phyloP scores from a whole-genome alignment of 2,113 vertebrate species.

The Athene cunicularia region DNA sequence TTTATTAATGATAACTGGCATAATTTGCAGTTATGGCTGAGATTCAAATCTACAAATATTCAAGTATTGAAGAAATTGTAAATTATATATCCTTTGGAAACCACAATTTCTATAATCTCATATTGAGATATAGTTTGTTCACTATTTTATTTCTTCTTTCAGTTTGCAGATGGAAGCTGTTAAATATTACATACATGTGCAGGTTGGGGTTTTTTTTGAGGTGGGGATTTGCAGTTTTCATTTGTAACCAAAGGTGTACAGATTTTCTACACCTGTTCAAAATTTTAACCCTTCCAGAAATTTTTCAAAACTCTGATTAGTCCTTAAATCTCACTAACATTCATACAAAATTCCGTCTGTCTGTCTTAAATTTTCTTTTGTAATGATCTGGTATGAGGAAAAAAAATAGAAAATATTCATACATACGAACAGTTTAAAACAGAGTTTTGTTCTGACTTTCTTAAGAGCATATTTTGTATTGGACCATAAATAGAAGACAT shows the following conservation, averaged over 20 bases:
- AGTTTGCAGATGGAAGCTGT: too few species aligned
- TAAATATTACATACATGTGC: too few species aligned
- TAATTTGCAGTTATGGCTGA: neutral
- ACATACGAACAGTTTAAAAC: neutral
- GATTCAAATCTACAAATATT: neutral
- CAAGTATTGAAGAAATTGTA: neutral
- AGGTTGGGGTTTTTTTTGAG: neutral
- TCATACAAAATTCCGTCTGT: neutral
- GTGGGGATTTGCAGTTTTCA: neutral
- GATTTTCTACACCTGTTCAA: neutral
- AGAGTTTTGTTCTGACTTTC: neutral
- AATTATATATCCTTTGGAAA: neutral
- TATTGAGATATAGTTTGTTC: neutral
- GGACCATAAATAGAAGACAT: neutral
- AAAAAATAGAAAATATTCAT: neutral
- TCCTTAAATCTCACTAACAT: neutral
- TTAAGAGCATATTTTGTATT: neutral
- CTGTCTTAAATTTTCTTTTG: neutral
- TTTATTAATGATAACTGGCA: neutral
- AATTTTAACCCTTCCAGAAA: neutral
- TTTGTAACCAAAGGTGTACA: neutral
- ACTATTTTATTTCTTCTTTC: neutral
- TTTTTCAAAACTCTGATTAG: neutral
- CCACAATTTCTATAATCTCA: neutral
- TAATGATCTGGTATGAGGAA: neutral